Evolutionary conservation across 1,140 invertebrate genomes (phyloP).

Genomic region (Cotesia chilonis): DNA sequence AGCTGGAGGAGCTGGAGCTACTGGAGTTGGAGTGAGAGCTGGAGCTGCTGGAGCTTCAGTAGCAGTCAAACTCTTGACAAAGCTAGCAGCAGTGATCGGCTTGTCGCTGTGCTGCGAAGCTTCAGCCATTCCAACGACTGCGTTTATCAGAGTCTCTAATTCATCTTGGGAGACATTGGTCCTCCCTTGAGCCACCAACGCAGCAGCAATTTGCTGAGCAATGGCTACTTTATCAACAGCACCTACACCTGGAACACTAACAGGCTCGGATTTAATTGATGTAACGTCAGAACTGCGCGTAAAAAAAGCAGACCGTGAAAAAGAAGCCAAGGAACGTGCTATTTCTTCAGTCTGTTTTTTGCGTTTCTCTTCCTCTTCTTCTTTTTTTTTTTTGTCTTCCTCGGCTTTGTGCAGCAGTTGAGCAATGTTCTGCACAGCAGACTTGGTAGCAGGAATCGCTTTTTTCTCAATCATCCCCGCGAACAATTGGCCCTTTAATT

Average conservation of each 20-base stretch:
- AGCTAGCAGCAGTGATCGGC: constrained; percentile 66
- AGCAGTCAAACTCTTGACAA: constrained; percentile 63
- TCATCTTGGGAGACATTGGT: constrained; percentile 80
- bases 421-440: constrained; percentile 73
- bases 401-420: constrained; percentile 72
- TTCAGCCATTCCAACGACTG: constrained; percentile 75
- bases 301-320: constrained; percentile 49
- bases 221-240: constrained; percentile 77
- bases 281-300: constrained; percentile 47
- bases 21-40: constrained; percentile 17
- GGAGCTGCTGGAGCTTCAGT: not conserved
- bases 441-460: constrained; percentile 71
- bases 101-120: constrained; percentile 67
- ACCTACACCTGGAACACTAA: constrained; percentile 74
- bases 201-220: constrained; percentile 79
- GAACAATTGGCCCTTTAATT: constrained; percentile 81
- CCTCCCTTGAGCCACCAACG: constrained; percentile 78
- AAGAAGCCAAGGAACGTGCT: constrained; percentile 43
- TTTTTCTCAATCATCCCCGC: constrained; percentile 76
- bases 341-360: constrained; percentile 51
- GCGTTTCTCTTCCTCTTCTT: constrained; percentile 62
- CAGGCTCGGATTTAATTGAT: constrained; percentile 60
- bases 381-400: constrained; percentile 64
- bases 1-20: constrained; percentile 42
- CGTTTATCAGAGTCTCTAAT: constrained; percentile 78